These are phyloP conservation scores for Falco punctatus DNA, from an alignment of 2,113 vertebrate genomes.

Conservation along the genomic window DNA sequence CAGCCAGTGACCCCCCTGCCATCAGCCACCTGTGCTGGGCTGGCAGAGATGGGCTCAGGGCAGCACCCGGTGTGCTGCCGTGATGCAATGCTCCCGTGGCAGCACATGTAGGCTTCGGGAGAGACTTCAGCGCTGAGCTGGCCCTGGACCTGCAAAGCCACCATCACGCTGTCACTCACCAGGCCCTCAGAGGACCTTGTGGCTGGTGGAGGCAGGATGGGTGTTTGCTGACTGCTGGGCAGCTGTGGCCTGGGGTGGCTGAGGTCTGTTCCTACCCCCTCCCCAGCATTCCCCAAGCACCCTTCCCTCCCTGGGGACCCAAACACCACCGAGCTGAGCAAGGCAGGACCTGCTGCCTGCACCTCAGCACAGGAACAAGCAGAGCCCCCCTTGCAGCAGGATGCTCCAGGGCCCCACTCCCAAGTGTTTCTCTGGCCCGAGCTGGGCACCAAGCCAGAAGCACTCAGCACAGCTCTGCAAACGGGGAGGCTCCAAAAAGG, in stretches of 20 bases:
- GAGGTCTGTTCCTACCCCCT: not conserved
- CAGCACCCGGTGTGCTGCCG: not conserved
- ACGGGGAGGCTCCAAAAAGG: not conserved
- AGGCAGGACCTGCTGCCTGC: not conserved
- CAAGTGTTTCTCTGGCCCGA: not conserved
- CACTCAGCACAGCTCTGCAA: not conserved
- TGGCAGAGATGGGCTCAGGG: not conserved
- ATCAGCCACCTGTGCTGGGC: not conserved
- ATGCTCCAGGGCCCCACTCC: not conserved
- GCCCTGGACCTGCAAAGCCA: not conserved
- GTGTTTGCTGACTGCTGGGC: not conserved
- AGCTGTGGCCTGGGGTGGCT: not conserved
- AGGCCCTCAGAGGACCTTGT: not conserved
- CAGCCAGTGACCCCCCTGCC: not conserved
- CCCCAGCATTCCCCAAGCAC: not conserved
- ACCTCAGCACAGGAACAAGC: not conserved
- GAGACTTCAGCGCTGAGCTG: not conserved
- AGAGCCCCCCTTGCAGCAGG: not conserved
- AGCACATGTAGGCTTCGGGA: not conserved
- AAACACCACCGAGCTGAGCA: not conserved
- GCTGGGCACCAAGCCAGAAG: not conserved
- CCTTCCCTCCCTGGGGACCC: not conserved
- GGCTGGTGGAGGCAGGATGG: not conserved
- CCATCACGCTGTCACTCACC: not conserved
- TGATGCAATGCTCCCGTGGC: fast-evolving